Evolutionary conservation across 2,113 vertebrate species (phyloP), one percentile per base, ranked within the genome.

Genomic region (Cisticola juncidis): DNA sequence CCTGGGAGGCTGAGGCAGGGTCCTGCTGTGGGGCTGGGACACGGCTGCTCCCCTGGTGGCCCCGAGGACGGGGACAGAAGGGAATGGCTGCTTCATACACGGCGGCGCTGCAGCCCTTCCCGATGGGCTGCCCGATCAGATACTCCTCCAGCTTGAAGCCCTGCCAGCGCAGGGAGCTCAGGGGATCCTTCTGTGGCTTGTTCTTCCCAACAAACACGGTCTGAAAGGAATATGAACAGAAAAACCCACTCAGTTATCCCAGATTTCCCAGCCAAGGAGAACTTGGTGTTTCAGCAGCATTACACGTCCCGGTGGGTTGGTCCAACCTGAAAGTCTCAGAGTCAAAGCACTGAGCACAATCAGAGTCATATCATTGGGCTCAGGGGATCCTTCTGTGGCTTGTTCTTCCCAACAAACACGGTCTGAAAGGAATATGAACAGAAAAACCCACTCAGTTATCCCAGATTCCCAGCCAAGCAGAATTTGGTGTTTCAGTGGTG

Each of bases 91-190:
- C 99, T 82, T 99, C 99, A 0, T 99, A 99, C 58, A 99, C 99
- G 0, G 98, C 99, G 0, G 98, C 99, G 0, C 98, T 99, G 91
- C 99, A 99, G 68, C 99, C 99, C 97, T 99, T 99, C 80, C 99
- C 99, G 1, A 99, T 97, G 97, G 98, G 97, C 2, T 98, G 98
- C 20, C 99, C 99, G 1, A 99, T 98, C 42, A 98, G 91, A 38
- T 99, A 99, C 9, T 99, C 99, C 38, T 99, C 99, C 96, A 99
- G 96, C 78, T 87, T 98, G 97, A 99, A 99, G 81, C 99, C 99
- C 54, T 88, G 98, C 84, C 98, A 98, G 78, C 90, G 80, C 6
- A 97, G 94, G 0, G 96, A 82, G 86, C 98, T 98, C 86, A 98
- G 53, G 0, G 98, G 96, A 45, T 97, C 97, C 61, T 98, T 98